These are phyloP conservation scores for Sanderia malayensis DNA, from an alignment of 30 jellyfish, hydroid and myxozoan genomes.

Conservation along the genomic window DNA sequence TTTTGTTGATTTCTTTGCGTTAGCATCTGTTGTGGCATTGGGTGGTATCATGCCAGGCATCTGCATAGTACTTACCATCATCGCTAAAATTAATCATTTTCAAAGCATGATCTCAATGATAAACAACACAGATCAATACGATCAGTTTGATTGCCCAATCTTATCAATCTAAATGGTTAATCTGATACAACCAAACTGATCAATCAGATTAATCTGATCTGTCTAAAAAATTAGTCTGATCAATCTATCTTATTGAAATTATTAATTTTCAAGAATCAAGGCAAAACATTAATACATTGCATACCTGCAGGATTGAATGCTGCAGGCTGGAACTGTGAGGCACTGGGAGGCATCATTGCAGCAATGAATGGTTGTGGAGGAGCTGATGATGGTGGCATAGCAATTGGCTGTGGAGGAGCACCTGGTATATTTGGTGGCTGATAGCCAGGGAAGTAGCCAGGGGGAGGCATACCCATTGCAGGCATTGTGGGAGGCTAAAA, in stretches of 20 bases:
- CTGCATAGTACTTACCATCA: slow-evolving; percentile 58
- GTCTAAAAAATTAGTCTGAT: no score
- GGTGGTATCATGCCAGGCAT: slow-evolving; percentile 41
- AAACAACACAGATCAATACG: no score
- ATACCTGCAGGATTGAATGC: slow-evolving; percentile 39
- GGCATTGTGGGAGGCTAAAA: slow-evolving; percentile 60
- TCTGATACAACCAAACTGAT: no score
- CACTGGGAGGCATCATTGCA: slow-evolving; percentile 40
- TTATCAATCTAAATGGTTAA: no score
- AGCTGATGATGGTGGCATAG: slow-evolving; percentile 39
- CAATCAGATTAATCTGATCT: no score
- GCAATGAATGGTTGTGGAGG: slow-evolving; percentile 38
- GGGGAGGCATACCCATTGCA: slow-evolving; percentile 77
- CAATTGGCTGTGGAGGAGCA: slow-evolving; percentile 61
- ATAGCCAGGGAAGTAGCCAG: slow-evolving; percentile 51
- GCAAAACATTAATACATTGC: not conserved
- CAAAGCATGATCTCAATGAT: no score
- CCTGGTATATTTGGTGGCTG: slow-evolving; percentile 65
- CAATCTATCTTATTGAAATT: no score
- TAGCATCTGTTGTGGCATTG: slow-evolving; percentile 28
- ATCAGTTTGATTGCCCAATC: no score
- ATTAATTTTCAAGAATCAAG: no score
- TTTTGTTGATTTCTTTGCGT: slow-evolving; percentile 13
- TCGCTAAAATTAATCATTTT: slow-evolving; percentile 28
- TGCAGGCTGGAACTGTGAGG: slow-evolving; percentile 28